Conservation (phyloP, 2,113 vertebrate genomes). For the Hydropotes inermis region DNA sequence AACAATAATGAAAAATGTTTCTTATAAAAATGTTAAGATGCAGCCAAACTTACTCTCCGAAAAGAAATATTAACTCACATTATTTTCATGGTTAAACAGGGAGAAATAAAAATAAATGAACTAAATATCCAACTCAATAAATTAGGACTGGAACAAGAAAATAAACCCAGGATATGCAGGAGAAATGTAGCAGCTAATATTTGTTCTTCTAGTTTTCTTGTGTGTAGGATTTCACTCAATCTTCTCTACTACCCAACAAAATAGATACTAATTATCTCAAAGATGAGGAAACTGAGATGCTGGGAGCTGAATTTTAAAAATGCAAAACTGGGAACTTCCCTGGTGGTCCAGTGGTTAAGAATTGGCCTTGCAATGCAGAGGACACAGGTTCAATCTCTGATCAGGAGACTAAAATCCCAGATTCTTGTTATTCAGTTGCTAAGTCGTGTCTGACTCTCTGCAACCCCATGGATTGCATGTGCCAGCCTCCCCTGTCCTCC, state of each 20-base stretch:
- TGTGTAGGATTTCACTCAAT: neutral
- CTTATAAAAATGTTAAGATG: slow-evolving; percentile 43
- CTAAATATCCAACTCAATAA: slow-evolving; percentile 36
- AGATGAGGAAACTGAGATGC: neutral
- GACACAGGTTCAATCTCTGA: neutral
- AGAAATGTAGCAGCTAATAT: neutral
- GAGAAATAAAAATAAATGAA: slow-evolving; percentile 57
- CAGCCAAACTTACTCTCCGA: slow-evolving; percentile 13
- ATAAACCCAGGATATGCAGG: neutral
- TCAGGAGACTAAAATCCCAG: neutral
- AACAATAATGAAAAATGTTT: slow-evolving; percentile 54
- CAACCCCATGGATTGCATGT: neutral
- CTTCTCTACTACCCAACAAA: neutral
- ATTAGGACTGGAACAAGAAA: slow-evolving; percentile 34
- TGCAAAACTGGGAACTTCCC: neutral
- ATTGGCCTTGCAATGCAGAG: neutral
- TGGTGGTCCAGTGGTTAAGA: neutral
- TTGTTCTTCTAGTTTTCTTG: neutral
- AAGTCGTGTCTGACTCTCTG: rapidly evolving
- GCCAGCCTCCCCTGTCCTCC: neutral
- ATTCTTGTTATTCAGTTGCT: neutral
- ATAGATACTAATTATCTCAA: neutral
- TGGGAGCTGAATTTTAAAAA: neutral
- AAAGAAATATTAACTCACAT: neutral
- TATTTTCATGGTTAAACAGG: slow-evolving; percentile 5